These are phyloP conservation scores for Temnopleurus reevesii DNA, from an alignment of 53 echinoderm and acorn worm genomes.

Conservation along the genomic window DNA sequence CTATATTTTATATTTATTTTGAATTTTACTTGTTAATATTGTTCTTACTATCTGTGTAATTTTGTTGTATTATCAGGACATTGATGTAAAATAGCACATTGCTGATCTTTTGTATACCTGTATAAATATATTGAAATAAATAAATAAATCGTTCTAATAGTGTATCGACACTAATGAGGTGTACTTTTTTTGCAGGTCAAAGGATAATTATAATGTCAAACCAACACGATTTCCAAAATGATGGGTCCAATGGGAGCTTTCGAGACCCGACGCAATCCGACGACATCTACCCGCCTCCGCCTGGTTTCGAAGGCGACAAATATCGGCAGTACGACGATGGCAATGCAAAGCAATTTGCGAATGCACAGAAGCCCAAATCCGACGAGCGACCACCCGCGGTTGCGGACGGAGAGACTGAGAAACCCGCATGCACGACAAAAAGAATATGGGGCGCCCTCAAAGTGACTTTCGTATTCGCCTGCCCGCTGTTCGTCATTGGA, in stretches of 20 bases:
- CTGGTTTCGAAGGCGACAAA: not conserved
- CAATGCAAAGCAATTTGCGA: not conserved
- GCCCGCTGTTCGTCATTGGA: slow-evolving; percentile 13
- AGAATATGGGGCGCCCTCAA: slow-evolving; percentile 16
- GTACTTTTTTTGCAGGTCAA: no score
- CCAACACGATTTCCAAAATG: no score
- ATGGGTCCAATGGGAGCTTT: not conserved
- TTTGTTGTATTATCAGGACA: no score
- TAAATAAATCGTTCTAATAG: not conserved
- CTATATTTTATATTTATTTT: no score
- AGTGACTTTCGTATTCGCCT: not conserved
- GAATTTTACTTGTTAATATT: no score
- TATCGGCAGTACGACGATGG: slow-evolving; percentile 15
- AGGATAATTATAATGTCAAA: no score
- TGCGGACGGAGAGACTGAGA: not conserved
- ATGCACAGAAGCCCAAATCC: not conserved
- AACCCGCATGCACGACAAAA: not conserved
- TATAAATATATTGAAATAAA: not conserved
- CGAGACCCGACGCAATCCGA: not conserved
- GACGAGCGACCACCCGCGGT: not conserved
- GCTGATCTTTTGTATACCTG: no score
- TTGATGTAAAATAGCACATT: no score
- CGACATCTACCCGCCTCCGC: not conserved
- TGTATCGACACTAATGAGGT: not conserved
- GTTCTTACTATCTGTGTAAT: no score